These are phyloP conservation scores for Micrastur ruficollis DNA, from an alignment of 2,797 vertebrate species.

Conservation along the genomic window DNA sequence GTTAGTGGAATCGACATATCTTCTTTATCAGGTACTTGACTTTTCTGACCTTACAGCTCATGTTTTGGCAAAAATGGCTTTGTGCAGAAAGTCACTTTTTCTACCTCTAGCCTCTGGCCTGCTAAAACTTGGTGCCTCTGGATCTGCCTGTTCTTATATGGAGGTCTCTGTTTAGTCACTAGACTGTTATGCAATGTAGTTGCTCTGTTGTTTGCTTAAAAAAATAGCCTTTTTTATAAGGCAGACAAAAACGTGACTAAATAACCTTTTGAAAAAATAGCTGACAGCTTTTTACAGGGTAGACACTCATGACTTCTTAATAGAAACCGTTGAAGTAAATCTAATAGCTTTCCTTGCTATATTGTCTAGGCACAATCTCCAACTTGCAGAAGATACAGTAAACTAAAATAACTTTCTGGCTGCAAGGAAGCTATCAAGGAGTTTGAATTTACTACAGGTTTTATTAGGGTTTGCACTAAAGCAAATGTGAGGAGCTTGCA, in stretches of 20 bases:
- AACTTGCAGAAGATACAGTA: not conserved
- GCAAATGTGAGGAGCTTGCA: not conserved
- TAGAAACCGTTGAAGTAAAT: not conserved
- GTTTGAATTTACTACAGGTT: not conserved
- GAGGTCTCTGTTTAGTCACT: not conserved
- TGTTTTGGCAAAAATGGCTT: not conserved
- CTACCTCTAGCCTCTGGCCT: not conserved
- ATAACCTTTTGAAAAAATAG: not conserved
- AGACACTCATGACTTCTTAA: not conserved
- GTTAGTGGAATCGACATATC: slow-evolving; percentile 94
- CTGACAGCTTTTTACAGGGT: not conserved
- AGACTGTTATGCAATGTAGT: not conserved
- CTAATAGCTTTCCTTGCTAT: not conserved
- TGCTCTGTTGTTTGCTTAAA: not conserved
- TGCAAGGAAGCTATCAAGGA: not conserved
- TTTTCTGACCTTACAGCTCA: not conserved
- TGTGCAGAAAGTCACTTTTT: not conserved
- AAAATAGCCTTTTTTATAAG: not conserved
- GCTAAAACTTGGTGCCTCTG: not conserved
- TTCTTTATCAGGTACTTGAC: slow-evolving; percentile 90
- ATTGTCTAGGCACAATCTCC: not conserved
- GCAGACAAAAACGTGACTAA: not conserved
- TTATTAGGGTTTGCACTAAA: not conserved
- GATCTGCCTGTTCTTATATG: not conserved
- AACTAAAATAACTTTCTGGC: not conserved